These are phyloP conservation scores for Channa argus DNA, from an alignment of 2,113 vertebrate genomes.

Conservation along the genomic window DNA sequence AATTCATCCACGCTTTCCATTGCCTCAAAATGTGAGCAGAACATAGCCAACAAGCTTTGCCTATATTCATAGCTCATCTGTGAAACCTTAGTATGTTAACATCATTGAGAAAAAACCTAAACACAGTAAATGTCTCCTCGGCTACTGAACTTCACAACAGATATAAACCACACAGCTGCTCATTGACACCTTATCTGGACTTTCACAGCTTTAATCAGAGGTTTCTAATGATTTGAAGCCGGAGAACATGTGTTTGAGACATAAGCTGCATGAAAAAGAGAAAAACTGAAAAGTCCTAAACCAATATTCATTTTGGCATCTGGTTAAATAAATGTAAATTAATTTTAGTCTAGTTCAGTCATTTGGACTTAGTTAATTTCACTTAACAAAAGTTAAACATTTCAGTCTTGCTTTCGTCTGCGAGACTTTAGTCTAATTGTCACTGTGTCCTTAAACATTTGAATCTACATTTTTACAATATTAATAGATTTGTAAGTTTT, in stretches of 20 bases:
- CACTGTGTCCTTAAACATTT: too few species aligned
- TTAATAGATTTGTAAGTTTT: too few species aligned
- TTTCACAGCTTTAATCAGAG: neutral
- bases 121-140: neutral
- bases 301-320: too few species aligned
- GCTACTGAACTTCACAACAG: neutral
- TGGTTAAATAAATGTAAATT: too few species aligned
- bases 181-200: neutral
- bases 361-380: too few species aligned
- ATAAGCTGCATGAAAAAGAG: too few species aligned
- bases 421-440: too few species aligned
- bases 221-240: neutral
- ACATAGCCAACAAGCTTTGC: neutral
- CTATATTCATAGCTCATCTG: neutral
- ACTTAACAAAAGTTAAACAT: too few species aligned
- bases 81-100: neutral
- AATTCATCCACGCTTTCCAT: neutral
- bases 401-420: too few species aligned
- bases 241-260: neutral
- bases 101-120: neutral
- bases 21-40: neutral
- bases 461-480: too few species aligned
- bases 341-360: too few species aligned
- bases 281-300: too few species aligned
- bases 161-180: constrained; percentile 12